Conservation (phyloP, 1,140 invertebrate genomes). For the Amphibalanus amphitrite region DNA sequence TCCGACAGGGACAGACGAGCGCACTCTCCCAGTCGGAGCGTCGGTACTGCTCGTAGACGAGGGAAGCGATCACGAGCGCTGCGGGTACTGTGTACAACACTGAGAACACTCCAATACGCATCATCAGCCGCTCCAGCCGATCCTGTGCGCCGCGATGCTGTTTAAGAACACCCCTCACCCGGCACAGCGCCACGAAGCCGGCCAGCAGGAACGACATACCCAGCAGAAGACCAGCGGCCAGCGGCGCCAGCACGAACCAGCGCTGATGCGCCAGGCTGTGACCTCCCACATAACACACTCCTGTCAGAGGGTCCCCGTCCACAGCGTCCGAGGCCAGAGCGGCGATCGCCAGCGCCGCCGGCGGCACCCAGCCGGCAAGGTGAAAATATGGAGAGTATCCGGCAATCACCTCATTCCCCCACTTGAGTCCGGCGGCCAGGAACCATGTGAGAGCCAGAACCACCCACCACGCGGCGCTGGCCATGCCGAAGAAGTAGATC, state of each 20-base stretch:
- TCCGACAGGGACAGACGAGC: conserved; percentile 24
- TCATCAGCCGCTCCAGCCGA: conserved; percentile 30
- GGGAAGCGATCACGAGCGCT: conserved; percentile 82
- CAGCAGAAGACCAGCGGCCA: conserved; percentile 81
- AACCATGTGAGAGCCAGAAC: conserved; percentile 86
- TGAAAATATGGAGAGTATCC: conserved; percentile 88
- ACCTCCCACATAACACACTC: conserved; percentile 42
- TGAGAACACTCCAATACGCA: too few relatives aligned
- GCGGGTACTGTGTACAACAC: conserved; percentile 92
- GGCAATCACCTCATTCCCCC: conserved; percentile 90
- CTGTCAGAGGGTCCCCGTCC: conserved; percentile 45
- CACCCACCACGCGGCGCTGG: conserved; percentile 88
- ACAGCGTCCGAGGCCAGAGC: conserved; percentile 62
- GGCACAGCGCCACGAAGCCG: conserved; percentile 26
- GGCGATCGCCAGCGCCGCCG: conserved; percentile 65
- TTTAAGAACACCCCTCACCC: conserved; percentile 26
- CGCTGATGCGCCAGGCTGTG: conserved; percentile 63
- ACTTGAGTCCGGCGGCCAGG: conserved; percentile 79
- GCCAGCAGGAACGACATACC: conserved; percentile 77
- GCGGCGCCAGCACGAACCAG: conserved; percentile 72
- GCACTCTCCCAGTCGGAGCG: conserved; percentile 17
- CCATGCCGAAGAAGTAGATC: conserved; percentile 87
- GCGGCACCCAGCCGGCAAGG: conserved; percentile 71
- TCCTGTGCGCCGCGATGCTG: conserved; percentile 24
- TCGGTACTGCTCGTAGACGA: conserved; percentile 78